Evolutionary conservation across 2,113 vertebrate genomes (phyloP).

Genomic region (Corythornis vintsioides): DNA sequence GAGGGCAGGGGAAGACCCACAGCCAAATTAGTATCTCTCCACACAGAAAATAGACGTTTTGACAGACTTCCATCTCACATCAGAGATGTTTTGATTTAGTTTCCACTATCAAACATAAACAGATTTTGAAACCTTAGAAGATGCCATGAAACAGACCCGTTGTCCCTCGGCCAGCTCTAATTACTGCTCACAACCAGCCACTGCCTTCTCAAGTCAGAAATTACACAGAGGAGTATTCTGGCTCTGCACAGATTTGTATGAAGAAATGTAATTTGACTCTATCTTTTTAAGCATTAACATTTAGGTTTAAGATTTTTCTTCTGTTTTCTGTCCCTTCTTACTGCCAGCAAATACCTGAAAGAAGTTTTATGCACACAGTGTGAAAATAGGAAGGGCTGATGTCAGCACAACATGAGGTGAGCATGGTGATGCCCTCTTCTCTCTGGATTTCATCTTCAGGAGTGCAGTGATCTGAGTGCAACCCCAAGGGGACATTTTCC

Average conservation of each 20-base stretch:
- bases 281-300: background rate
- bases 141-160: constrained; percentile 19
- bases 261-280: background rate
- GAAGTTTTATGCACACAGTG: rapidly evolving
- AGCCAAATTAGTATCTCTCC: rapidly evolving
- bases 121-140: constrained; percentile 55
- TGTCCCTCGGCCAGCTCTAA: constrained; percentile 36
- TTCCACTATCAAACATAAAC: constrained; percentile 54
- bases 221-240: background rate
- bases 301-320: background rate
- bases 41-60: background rate
- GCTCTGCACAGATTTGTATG: background rate
- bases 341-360: background rate
- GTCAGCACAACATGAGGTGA: rapidly evolving
- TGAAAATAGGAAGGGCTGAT: background rate
- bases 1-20: background rate
- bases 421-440: background rate
- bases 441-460: background rate
- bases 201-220: constrained; percentile 30
- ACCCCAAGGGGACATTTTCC: background rate
- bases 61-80: background rate
- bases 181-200: background rate
- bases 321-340: background rate
- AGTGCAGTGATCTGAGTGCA: background rate
- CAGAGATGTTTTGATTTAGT: constrained; percentile 34